Evolutionary conservation across 2,113 vertebrate species (phyloP).

Genomic region (Tylochromis polylepis): DNA sequence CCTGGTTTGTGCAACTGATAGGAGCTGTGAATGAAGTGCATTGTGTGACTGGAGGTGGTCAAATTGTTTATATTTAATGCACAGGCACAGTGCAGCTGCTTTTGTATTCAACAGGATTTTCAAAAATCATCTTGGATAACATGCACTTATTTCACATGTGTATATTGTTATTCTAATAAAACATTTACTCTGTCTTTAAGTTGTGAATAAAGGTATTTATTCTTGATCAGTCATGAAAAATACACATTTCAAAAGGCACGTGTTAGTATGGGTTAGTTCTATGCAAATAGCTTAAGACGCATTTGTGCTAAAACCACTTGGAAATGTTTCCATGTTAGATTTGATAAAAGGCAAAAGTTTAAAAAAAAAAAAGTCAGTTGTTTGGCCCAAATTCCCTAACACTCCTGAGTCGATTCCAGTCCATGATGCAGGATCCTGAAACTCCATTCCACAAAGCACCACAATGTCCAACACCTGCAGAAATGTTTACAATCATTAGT

Average conservation of each 20-base stretch:
- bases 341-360: conserved; percentile 4
- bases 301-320: neutral
- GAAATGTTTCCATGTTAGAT: conserved; percentile 1
- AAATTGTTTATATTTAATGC: neutral
- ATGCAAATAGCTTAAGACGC: conserved; percentile 17
- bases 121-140: neutral
- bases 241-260: conserved; percentile 50
- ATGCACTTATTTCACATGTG: neutral
- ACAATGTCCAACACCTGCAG: conserved; percentile 27
- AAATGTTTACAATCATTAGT: neutral
- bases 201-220: conserved; percentile 20
- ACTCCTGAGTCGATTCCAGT: conserved; percentile 46
- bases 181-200: neutral
- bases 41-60: neutral
- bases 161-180: neutral
- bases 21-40: neutral
- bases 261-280: conserved; percentile 1
- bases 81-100: neutral
- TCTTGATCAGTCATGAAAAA: conserved; percentile 19
- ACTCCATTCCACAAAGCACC: neutral
- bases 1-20: neutral
- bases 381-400: conserved; percentile 18
- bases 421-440: conserved; percentile 24
- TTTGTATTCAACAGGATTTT: neutral
- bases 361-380: conserved; percentile 10